Percentiles rank a stretch among this genome's conserved stretches.
Conservation (phyloP, 2,888 invertebrate species). For the Oxycera nigricornis region DNA sequence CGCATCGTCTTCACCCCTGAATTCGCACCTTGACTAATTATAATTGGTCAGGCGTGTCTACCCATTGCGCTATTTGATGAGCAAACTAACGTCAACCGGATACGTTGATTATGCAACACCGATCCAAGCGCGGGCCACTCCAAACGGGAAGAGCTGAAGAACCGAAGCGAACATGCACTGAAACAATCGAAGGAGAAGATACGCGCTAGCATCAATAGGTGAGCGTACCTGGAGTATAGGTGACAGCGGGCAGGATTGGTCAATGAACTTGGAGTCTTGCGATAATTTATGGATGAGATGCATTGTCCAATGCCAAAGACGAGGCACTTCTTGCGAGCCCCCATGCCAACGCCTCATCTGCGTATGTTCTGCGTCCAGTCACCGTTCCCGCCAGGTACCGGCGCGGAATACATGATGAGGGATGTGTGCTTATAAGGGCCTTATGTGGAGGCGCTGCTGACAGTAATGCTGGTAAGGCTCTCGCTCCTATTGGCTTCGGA, state of each 20-base stretch:
- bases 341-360: conserved; percentile 6
- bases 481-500: neutral
- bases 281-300: conserved; percentile 29
- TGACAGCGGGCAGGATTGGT: conserved; percentile 27
- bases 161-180: neutral
- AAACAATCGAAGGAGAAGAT: neutral
- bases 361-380: conserved; percentile 21
- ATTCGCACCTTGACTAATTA: too few species aligned
- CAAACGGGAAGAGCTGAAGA: neutral
- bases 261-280: conserved; percentile 23
- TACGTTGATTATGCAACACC: neutral
- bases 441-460: neutral
- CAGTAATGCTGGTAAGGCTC: conserved; percentile 2
- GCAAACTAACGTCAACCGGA: too few species aligned
- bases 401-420: conserved; percentile 27
- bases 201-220: neutral
- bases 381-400: conserved; percentile 27
- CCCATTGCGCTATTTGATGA: too few species aligned
- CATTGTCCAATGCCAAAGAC: conserved; percentile 22
- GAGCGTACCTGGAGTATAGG: neutral
- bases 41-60: too few species aligned
- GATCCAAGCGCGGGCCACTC: neutral
- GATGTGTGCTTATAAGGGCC: conserved; percentile 29
- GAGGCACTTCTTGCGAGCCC: conserved; percentile 14
- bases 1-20: too few species aligned